phyloP scores from a whole-genome alignment of 2,888 invertebrate genomes.

The Ornithoptera alexandrae region DNA sequence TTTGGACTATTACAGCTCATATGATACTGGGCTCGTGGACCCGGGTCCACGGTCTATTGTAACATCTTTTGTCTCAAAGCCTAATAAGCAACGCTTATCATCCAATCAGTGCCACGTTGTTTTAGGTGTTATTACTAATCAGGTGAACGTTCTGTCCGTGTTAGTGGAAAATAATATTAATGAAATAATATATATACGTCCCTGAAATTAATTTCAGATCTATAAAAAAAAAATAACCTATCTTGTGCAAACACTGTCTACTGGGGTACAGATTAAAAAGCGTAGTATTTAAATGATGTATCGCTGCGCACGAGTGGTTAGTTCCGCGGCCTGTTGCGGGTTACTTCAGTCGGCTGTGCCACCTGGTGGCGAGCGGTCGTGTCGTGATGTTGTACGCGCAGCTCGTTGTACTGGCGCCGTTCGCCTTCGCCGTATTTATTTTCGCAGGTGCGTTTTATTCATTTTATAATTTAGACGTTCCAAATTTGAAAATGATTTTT shows the following conservation, averaged over 20 bases:
- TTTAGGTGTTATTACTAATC: too few relatives aligned
- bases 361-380: constrained; percentile 23
- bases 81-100: too few relatives aligned
- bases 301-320: constrained; percentile 25
- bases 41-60: too few relatives aligned
- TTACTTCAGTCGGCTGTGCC: constrained; percentile 21
- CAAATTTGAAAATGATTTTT: not conserved
- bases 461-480: not conserved
- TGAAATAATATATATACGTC: not conserved
- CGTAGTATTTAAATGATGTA: constrained; percentile 13
- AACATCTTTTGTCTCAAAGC: too few relatives aligned
- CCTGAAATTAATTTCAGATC: not conserved
- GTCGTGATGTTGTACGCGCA: constrained; percentile 32
- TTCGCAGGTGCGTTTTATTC: constrained; percentile 34
- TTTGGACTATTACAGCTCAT: too few relatives aligned
- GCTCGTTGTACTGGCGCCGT: constrained; percentile 27
- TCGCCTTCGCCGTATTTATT: constrained; percentile 26
- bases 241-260: constrained; percentile 2
- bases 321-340: constrained; percentile 11
- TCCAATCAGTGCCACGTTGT: too few relatives aligned
- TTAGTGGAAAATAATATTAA: not conserved
- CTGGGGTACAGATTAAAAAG: constrained; percentile 19
- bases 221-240: not conserved
- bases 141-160: too few relatives aligned
- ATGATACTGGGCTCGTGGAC: too few relatives aligned